Base-by-base conservation (phyloP, 2,113 vertebrate species). In the Corvus cornix region DNA sequence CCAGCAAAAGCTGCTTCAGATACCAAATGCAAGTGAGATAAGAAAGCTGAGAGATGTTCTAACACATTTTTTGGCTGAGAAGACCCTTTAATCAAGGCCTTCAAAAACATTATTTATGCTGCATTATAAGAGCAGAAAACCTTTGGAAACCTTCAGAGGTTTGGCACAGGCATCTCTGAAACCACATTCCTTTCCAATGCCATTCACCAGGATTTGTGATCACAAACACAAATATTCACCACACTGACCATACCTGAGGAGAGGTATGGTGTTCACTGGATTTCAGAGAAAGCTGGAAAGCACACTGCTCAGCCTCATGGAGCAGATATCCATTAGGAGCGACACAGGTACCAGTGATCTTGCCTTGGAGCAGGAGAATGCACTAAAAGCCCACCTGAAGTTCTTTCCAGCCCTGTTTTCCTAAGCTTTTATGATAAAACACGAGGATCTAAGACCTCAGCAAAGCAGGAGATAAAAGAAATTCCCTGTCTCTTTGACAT, bases 401-500 rank as follows among this genome's bases (percentile, higher is more conserved):
- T 35, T 83, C 66, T 41, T 80, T 56, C 27, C 59, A 86, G 59
- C 27, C 55, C 48, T n/a, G 17, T n/a, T 68, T 93, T 78, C 74
- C 59, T 83, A 73, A 84, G 63, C 51, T 95, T 80, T 95, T 59
- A 87, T 4, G 8, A 87, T 60, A 68, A 96, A 87, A 52, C 52
- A 27, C 27, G 21, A 31, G 89, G 75, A 91, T 95, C 53, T 89
- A 72, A 96, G 76, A 92, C 75, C 66, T 91, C 64, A 76, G 95
- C 85, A 94, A 31, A 75, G 72, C 39, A 89, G 59, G 59, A 91
- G 78, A 92, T 90, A 69, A 84, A 75, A 86, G 88, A 80, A 89
- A 87, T 24, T 88, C 67, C 39, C 67, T 58, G 19, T 85, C 75
- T 89, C 51, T 84, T 64, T 95, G 48, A 67, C 95, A 87, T 81